Evolutionary conservation across 2,113 vertebrate genomes (phyloP).

Genomic region (Prietella phreatophila): DNA sequence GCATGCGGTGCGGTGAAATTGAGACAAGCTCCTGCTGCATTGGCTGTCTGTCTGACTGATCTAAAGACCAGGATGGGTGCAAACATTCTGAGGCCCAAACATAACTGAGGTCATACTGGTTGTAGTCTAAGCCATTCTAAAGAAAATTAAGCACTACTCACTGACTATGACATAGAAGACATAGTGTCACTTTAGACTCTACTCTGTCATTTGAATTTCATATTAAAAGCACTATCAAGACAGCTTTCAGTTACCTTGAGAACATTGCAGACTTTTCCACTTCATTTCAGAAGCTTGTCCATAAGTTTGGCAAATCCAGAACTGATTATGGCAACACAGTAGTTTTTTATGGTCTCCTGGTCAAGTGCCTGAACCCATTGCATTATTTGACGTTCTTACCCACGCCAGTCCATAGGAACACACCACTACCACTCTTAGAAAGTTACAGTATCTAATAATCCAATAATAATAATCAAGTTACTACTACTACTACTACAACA

Average conservation of each 20-base stretch:
- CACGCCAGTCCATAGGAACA: not conserved
- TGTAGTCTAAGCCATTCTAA: not conserved
- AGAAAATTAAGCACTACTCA: not conserved
- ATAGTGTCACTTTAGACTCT: not conserved
- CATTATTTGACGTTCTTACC: not conserved
- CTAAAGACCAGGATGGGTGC: too few species aligned
- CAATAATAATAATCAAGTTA: too few species aligned
- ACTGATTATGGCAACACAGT: not conserved
- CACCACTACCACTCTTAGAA: not conserved
- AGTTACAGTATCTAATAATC: not conserved
- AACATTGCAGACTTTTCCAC: not conserved
- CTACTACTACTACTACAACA: too few species aligned
- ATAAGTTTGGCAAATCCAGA: not conserved
- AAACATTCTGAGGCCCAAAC: too few species aligned
- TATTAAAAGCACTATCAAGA: not conserved
- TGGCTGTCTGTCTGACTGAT: too few species aligned
- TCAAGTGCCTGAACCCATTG: not conserved
- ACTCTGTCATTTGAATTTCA: not conserved
- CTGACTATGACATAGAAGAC: not conserved
- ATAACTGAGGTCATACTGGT: not conserved
- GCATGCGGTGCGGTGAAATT: constrained; percentile 8
- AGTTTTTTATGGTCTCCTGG: not conserved
- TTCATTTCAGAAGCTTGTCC: not conserved
- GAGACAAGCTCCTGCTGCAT: not conserved
- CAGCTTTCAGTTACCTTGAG: not conserved